phyloP scores from a whole-genome alignment of 2,113 vertebrate genomes.

The Coreoperca whiteheadi region DNA sequence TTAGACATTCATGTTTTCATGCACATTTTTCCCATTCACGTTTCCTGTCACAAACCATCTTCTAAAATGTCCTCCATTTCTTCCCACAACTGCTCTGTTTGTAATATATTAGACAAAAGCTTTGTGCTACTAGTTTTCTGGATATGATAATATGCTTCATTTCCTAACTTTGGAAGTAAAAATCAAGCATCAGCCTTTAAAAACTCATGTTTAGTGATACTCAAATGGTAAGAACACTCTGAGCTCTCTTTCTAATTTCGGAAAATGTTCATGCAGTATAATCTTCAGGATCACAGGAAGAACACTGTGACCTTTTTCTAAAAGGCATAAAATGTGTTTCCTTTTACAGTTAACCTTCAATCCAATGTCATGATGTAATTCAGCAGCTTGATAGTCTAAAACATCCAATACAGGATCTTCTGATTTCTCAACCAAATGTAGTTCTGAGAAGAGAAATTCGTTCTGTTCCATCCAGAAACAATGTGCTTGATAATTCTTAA shows the following conservation, averaged over 20 bases:
- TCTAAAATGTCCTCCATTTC: background rate
- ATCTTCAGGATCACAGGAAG: background rate
- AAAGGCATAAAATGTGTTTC: constrained; percentile 6
- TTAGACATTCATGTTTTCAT: constrained; percentile 5
- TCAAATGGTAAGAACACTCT: background rate
- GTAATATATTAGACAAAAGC: background rate
- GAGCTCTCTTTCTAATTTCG: background rate
- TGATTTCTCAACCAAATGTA: background rate
- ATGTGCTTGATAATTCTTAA: background rate
- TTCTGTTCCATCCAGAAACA: background rate
- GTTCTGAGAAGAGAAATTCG: constrained; percentile 1
- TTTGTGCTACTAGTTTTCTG: background rate
- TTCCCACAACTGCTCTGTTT: background rate
- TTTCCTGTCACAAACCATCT: constrained; percentile 9
- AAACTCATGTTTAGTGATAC: background rate
- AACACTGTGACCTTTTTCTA: background rate
- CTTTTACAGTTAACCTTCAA: constrained; percentile 5
- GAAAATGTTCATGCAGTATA: background rate
- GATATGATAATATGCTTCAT: background rate
- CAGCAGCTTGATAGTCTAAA: background rate
- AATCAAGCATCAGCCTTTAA: background rate
- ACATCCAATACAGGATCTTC: background rate
- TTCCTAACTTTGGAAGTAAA: background rate
- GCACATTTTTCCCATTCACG: background rate
- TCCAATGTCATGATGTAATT: constrained; percentile 18